Percentiles rank a stretch among this genome's conserved stretches.
Conservation (phyloP, 2,797 vertebrate species). For the Xenops minutus region DNA sequence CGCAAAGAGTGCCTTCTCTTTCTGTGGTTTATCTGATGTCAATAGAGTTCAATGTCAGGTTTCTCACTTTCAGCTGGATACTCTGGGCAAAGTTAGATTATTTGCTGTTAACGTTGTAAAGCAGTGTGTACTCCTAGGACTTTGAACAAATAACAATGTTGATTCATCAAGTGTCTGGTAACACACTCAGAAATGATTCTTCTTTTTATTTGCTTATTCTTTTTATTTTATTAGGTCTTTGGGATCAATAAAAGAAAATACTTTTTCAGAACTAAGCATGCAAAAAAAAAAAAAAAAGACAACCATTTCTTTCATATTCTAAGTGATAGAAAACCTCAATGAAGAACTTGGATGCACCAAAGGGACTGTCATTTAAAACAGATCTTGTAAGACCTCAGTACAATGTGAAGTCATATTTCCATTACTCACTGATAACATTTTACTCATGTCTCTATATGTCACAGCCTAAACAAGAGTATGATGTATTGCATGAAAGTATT, state of each 20-base stretch:
- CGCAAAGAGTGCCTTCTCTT: neutral
- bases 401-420: neutral
- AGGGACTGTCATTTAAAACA: neutral
- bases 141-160: neutral
- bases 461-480: neutral
- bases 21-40: neutral
- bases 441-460: neutral
- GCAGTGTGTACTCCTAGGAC: neutral
- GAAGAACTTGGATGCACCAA: neutral
- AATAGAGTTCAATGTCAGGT: neutral
- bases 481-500: neutral
- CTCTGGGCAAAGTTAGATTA: neutral
- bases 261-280: conserved; percentile 18
- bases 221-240: neutral
- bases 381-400: neutral
- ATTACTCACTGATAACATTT: neutral
- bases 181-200: neutral
- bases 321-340: neutral
- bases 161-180: conserved; percentile 21
- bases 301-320: neutral
- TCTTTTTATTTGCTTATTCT: conserved; percentile 24
- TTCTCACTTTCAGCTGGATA: neutral
- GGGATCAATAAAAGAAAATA: conserved; percentile 49
- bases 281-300: neutral
- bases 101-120: neutral